Evolutionary conservation across 2,888 invertebrate genomes (phyloP), one percentile per base, ranked within the genome.

Genomic region (Xestia rhomboidea): DNA sequence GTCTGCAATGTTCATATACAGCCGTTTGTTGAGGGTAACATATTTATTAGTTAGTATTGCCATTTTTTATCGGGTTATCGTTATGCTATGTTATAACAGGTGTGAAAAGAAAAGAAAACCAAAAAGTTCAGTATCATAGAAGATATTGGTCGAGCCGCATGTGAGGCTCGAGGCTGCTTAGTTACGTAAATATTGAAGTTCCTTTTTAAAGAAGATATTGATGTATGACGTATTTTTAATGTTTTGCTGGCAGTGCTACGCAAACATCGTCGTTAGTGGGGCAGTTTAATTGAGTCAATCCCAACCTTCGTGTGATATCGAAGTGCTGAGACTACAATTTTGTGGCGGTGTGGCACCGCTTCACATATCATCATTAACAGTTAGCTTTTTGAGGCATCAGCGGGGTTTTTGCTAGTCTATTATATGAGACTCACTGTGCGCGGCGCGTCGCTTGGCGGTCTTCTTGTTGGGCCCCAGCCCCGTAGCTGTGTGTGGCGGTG

Each of bases 1-100:
- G 81, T 96, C 96, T 96, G 93, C 15, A 90, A 91, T 79, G 80
- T 76, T 79, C 60, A 74, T 67, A 77, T 77, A 78, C 68, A 75
- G 69, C 68, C 62, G 66, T 72, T 79, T 76, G 76, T 76, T 73
- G 62, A 63, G 70, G 80, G 98, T 84, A 60, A 71, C 60, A 64
- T 68, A 62, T 2, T 30, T 34, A 13, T 67, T 49, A 83, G 54
- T 81, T 81, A 74, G 49, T 75, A 62, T 34, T 18, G 10, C 2
- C 30, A 15, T 60, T 62, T 62, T 24, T 46, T 62, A 34, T 21
- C 30, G 13, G 44, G 78, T 77, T 68, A 68, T 54, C 44, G 18
- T 11, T 49, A 13, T 24, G 24, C 13, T 27, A 27, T 34, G 21
- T 60, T 18, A 30, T 62, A 62, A 30, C 21, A 27, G 21, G 34